These are phyloP conservation scores for Rutilus rutilus DNA, from an alignment of 2,113 vertebrate species.

Conservation along the genomic window DNA sequence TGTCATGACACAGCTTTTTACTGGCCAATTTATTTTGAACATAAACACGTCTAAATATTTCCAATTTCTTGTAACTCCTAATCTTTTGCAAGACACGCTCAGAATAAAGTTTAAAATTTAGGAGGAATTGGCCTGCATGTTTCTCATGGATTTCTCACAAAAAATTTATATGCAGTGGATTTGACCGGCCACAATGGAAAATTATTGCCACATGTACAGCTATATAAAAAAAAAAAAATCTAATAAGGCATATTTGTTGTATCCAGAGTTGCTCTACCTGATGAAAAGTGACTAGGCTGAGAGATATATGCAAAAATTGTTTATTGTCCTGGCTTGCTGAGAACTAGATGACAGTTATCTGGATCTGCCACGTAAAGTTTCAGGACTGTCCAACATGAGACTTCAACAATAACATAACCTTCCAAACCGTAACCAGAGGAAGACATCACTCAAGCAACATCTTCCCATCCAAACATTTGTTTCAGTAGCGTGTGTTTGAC, in stretches of 20 bases:
- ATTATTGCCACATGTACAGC: conserved; percentile 64
- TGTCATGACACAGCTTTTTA: neutral
- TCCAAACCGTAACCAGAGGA: conserved; percentile 55
- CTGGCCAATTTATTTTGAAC: neutral
- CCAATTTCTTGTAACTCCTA: neutral
- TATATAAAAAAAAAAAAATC: conserved; percentile 52
- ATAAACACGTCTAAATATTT: conserved; percentile 11
- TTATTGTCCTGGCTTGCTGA: conserved; percentile 63
- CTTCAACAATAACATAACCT: conserved; percentile 62
- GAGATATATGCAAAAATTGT: conserved; percentile 44
- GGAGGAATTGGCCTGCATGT: conserved; percentile 27
- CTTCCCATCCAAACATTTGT: conserved; percentile 21
- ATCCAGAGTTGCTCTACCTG: conserved; percentile 64
- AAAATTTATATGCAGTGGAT: neutral
- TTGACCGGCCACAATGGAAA: conserved; percentile 41
- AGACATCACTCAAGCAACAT: conserved; percentile 43
- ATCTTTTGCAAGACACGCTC: conserved; percentile 34
- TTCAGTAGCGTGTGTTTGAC: conserved; percentile 23
- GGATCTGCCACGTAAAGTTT: conserved; percentile 65
- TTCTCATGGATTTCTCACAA: conserved; percentile 25
- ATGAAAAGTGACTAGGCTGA: conserved; percentile 51
- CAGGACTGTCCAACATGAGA: conserved; percentile 59
- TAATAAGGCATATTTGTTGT: conserved; percentile 60
- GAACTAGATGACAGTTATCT: conserved; percentile 53
- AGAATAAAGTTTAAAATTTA: conserved; percentile 33